Conservation (phyloP, 2,797 vertebrate genomes). For the Pseudochirops corinnae region DNA sequence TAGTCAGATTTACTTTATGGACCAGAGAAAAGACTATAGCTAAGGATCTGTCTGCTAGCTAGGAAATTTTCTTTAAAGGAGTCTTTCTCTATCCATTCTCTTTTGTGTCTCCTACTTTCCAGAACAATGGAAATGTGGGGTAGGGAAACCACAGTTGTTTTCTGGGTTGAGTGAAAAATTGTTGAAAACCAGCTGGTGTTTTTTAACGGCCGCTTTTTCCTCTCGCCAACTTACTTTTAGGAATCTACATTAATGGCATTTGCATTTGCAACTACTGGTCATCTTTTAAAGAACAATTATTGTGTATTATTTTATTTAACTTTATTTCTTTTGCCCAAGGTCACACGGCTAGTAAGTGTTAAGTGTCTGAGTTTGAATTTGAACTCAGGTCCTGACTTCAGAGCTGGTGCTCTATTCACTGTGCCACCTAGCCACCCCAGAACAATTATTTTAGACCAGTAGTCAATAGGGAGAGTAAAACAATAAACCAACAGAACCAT, state of each 20-base stretch:
- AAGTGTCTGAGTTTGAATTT: too few species aligned
- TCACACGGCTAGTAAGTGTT: too few species aligned
- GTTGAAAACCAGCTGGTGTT: slow-evolving; percentile 26
- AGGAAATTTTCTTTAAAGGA: not conserved
- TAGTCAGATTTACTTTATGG: not conserved
- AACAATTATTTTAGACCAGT: slow-evolving; percentile 45
- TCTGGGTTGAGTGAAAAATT: slow-evolving; percentile 54
- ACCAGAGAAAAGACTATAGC: not conserved
- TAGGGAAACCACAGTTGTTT: slow-evolving; percentile 55
- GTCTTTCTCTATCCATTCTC: not conserved
- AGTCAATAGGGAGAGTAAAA: slow-evolving; percentile 12
- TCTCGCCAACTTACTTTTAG: slow-evolving; percentile 73
- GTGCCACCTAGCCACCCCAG: too few species aligned
- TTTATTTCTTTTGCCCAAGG: too few species aligned
- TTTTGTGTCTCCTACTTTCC: slow-evolving; percentile 20
- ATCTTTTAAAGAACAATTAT: slow-evolving; percentile 23
- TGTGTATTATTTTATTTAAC: not conserved
- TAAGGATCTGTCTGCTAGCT: slow-evolving; percentile 10
- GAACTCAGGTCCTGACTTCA: too few species aligned
- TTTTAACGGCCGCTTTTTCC: slow-evolving; percentile 56
- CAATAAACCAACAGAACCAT: not conserved
- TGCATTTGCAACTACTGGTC: slow-evolving; percentile 48
- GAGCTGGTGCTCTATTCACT: too few species aligned
- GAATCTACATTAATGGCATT: slow-evolving; percentile 44
- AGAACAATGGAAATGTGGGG: slow-evolving; percentile 39